Base-by-base conservation (phyloP, 1,140 invertebrate species). In the Procambarus clarkii region DNA sequence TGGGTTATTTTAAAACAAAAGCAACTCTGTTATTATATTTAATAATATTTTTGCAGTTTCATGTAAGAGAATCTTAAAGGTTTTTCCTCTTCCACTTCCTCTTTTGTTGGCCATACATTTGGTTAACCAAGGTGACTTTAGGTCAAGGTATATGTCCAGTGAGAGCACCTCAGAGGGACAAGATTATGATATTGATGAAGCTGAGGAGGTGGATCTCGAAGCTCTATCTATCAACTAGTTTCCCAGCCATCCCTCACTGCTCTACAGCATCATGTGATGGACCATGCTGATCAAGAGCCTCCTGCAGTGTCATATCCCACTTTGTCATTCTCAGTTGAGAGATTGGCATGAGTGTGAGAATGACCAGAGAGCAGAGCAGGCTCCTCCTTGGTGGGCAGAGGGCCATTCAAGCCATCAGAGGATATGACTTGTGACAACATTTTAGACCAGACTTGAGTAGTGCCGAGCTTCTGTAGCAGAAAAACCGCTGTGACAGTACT, bases 391-490 rank as follows among this genome's bases (percentile, higher is more conserved):
- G 71, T 74, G 58, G 88, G 83, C 77, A 84, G 81, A 91, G 88
- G 88, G 88, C 88, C 88, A 79, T 71, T 81, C 88, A 91, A 91
- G 88, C 88, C 88, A 91, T 82, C 88, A 84, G 88, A 84, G 58
- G 81, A 78, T 85, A 78, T 91, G 88, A 91, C 88, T 64, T 85
- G 48, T 78, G 82, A 91, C 81, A 84, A 76, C 11, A 50, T 76
- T 76, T 76, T 78, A 48, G 88, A 90, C 88, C n/a, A 15, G 77
- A 77, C n/a, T 79, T 60, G 50, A 18, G 71, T 91, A 91, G 76
- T 88, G 82, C 82, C 58, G 50, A 91, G 74, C 71, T 91, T 48
- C 58, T 48, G 45, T 74, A 88, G 86, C 76, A 34, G 58, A 69
- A 48, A 44, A 64, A 71, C 60, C 83, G 45, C 78, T 74, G 46